phyloP scores from a whole-genome alignment of 1,140 invertebrate species.

The Drosophila kikkawai region DNA sequence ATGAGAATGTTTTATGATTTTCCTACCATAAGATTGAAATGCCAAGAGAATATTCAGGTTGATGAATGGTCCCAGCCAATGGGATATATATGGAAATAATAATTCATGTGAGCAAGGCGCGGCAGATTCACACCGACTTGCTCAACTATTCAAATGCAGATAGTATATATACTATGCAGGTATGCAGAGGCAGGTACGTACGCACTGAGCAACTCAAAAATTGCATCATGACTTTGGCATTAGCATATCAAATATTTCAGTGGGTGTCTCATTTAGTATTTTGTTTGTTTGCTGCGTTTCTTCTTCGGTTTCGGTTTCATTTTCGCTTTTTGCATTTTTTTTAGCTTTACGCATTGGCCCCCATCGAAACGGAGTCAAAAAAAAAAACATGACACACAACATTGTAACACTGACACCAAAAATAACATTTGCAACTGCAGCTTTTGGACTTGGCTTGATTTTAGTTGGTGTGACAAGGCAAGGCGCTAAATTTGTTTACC shows the following conservation, averaged over 20 bases:
- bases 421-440: conserved; percentile 57
- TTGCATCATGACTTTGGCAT: conserved; percentile 59
- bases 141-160: conserved; percentile 27
- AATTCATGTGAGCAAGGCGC: conserved; percentile 9
- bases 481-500: conserved; percentile 74
- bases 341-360: conserved; percentile 42
- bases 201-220: conserved; percentile 26
- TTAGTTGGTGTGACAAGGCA: conserved; percentile 73
- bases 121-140: conserved; percentile 20
- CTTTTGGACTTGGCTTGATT: conserved; percentile 53
- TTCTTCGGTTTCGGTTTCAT: conserved; percentile 1
- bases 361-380: conserved; percentile 26
- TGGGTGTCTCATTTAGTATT: conserved; percentile 33
- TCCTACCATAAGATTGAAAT: conserved; percentile 33
- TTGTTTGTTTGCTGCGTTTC: conserved; percentile 16
- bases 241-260: conserved; percentile 60
- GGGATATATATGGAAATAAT: conserved; percentile 14
- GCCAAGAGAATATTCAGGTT: conserved; percentile 25
- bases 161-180: not conserved
- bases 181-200: conserved; percentile 26
- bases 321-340: conserved; percentile 1
- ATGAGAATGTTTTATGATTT: conserved; percentile 26
- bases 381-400: conserved; percentile 40
- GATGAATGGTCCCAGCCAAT: conserved; percentile 19
- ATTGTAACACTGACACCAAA: conserved; percentile 71